Evolutionary conservation across 1,140 invertebrate genomes (phyloP).

Genomic region (Scaptodrosophila lebanonensis): DNA sequence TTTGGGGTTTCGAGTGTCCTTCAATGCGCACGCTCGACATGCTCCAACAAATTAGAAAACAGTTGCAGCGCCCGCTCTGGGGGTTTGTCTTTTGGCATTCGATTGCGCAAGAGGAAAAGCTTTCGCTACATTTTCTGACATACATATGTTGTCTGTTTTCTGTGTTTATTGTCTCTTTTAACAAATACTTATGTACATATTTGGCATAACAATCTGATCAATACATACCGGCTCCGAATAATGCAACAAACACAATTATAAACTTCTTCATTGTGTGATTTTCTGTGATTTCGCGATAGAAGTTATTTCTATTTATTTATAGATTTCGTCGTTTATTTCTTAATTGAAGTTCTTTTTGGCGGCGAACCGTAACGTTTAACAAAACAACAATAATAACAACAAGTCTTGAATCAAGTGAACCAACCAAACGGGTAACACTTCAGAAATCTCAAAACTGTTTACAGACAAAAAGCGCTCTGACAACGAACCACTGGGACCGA

Average conservation of each 20-base stretch:
- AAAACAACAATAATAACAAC: background rate
- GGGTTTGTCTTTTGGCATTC: too few relatives aligned
- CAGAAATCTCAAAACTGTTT: conserved; percentile 7
- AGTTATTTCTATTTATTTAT: conserved; percentile 28
- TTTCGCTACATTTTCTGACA: background rate
- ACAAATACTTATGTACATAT: background rate
- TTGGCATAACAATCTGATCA: conserved; percentile 55
- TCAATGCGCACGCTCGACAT: conserved; percentile 33
- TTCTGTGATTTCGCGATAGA: conserved; percentile 11
- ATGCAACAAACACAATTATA: conserved; percentile 76
- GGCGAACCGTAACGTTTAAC: conserved; percentile 44
- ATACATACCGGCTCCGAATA: conserved; percentile 78
- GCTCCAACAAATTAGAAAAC: too few relatives aligned
- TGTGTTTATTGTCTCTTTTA: conserved; percentile 10
- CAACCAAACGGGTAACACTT: conserved; percentile 38
- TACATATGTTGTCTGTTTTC: background rate
- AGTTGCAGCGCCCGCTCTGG: too few relatives aligned
- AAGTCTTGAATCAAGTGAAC: conserved; percentile 11
- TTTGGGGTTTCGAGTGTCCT: conserved; percentile 48
- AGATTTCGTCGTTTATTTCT: conserved; percentile 6
- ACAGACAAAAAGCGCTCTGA: conserved; percentile 52
- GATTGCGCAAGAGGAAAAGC: conserved; percentile 57
- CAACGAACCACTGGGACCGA: conserved; percentile 72
- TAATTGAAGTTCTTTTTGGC: conserved; percentile 16
- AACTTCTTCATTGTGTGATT: conserved; percentile 76